Conservation (phyloP, 2,113 vertebrate species). For the Eulemur macaco region DNA sequence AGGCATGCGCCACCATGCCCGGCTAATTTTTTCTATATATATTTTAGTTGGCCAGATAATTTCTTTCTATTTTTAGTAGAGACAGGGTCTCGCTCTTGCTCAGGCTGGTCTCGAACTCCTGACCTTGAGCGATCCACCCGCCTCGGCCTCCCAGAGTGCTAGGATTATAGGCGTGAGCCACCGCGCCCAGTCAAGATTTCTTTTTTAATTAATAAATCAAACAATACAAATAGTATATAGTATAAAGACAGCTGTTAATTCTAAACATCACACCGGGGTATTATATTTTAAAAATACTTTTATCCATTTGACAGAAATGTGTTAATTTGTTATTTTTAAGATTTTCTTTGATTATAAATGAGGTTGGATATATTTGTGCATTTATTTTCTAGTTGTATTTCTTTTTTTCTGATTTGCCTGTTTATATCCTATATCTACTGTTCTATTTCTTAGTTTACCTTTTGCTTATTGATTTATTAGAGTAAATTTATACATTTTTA, state of each 20-base stretch:
- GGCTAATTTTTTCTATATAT: too few species aligned
- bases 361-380: background rate
- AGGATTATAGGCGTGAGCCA: too few species aligned
- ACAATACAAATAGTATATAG: background rate
- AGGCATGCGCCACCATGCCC: too few species aligned
- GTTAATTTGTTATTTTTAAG: background rate
- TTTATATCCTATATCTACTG: background rate
- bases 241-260: background rate
- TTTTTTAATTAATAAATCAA: constrained; percentile 23
- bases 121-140: too few species aligned
- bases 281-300: background rate
- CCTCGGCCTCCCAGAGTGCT: too few species aligned
- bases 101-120: too few species aligned
- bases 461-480: background rate
- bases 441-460: background rate
- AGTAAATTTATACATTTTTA: constrained; percentile 1
- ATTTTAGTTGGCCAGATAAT: too few species aligned
- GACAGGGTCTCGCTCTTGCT: too few species aligned
- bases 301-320: background rate
- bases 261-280: background rate
- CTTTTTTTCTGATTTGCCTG: background rate
- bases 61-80: too few species aligned
- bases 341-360: background rate
- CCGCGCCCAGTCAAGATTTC: background rate
- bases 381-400: background rate